Percentiles rank a stretch among this genome's conserved stretches.
These are phyloP conservation scores for Collichthys lucidus DNA, from an alignment of 2,113 vertebrate species.

Conservation along the genomic window DNA sequence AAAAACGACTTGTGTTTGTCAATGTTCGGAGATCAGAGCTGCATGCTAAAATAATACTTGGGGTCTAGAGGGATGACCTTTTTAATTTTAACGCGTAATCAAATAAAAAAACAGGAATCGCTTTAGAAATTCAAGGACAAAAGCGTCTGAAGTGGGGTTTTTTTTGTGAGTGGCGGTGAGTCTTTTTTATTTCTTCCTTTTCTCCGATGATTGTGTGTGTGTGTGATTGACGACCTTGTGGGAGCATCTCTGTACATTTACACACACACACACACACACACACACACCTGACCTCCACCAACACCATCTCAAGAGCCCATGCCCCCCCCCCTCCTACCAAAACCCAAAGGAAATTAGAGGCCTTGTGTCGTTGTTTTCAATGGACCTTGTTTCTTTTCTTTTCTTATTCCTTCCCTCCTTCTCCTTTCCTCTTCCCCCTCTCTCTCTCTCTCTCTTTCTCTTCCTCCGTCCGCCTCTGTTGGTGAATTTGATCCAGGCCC, in stretches of 20 bases:
- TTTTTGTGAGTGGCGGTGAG: too few relatives aligned
- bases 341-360: conserved; percentile 93
- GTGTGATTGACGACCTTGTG: conserved; percentile 92
- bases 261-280: neutral
- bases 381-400: conserved; percentile 91
- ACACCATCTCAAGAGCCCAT: conserved; percentile 44
- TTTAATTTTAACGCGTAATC: neutral
- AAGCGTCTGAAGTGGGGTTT: neutral
- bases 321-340: conserved; percentile 58
- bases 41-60: too few relatives aligned
- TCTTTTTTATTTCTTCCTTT: conserved; percentile 1
- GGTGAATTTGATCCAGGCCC: conserved; percentile 97
- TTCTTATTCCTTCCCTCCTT: conserved; percentile 23
- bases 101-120: conserved; percentile 2
- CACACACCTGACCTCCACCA: conserved; percentile 56
- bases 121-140: conserved; percentile 40
- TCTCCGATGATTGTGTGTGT: conserved; percentile 83
- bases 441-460: conserved; percentile 14
- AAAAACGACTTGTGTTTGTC: too few relatives aligned
- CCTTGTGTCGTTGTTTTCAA: conserved; percentile 88
- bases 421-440: neutral
- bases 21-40: too few relatives aligned
- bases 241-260: conserved; percentile 48
- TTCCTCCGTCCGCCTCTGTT: conserved; percentile 83
- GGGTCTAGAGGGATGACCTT: too few relatives aligned